phyloP scores from a whole-genome alignment of 2,113 vertebrate genomes.

The Leucopsar rothschildi region DNA sequence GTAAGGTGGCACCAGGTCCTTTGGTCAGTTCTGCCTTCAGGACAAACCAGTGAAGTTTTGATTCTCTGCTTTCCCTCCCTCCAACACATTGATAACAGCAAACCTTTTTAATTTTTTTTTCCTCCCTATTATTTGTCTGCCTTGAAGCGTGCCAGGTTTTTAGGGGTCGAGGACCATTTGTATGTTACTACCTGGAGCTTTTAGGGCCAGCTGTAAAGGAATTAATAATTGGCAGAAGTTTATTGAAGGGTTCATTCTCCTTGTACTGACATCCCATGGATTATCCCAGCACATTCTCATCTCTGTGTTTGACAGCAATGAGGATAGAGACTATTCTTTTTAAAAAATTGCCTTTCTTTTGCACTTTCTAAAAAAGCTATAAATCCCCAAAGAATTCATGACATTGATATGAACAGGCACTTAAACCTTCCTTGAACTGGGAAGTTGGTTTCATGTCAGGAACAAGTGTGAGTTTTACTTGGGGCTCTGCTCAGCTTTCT shows the following conservation, averaged over 20 bases:
- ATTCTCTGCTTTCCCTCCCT: neutral
- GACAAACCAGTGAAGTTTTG: neutral
- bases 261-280: neutral
- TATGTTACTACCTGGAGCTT: neutral
- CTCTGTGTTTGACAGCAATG: neutral
- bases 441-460: conserved; percentile 2
- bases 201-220: neutral
- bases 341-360: neutral
- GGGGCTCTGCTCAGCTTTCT: conserved; percentile 12
- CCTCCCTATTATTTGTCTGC: neutral
- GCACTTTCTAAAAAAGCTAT: neutral
- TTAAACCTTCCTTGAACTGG: conserved; percentile 8
- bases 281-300: neutral
- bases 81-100: neutral
- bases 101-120: neutral
- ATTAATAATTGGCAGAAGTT: neutral
- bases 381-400: neutral
- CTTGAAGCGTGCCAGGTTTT: neutral
- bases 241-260: neutral
- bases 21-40: neutral
- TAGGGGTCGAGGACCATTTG: neutral
- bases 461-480: conserved; percentile 8
- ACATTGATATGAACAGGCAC: neutral
- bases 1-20: neutral
- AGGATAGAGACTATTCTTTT: neutral